A percentile compares a stretch with the other conserved stretches of the same genome.
Conservation (phyloP, 2,113 vertebrate genomes). For the Cinclus mexicanus region DNA sequence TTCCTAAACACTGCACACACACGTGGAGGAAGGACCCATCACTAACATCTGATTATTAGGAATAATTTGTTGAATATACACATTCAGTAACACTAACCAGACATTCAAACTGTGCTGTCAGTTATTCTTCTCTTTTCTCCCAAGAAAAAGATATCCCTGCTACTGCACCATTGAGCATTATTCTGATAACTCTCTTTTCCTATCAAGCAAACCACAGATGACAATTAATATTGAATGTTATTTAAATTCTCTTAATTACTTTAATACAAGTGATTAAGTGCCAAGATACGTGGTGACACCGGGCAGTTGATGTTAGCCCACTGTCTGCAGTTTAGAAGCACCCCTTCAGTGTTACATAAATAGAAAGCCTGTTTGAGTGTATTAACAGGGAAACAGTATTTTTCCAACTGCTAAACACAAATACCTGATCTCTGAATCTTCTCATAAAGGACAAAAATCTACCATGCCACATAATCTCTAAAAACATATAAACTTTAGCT, state of each 20-base stretch:
- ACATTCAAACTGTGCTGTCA: background rate
- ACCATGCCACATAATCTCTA: conserved; percentile 75
- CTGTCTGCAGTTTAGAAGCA: background rate
- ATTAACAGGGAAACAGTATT: conserved; percentile 41
- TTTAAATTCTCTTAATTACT: conserved; percentile 60
- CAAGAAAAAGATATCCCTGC: background rate
- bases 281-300: background rate
- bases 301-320: conserved; percentile 17
- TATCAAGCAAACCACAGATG: background rate
- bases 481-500: conserved; percentile 82
- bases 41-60: background rate
- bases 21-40: background rate
- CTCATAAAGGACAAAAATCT: conserved; percentile 76
- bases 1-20: background rate
- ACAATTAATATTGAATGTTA: conserved; percentile 28
- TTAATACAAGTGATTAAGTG: conserved; percentile 48
- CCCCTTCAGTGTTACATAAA: background rate
- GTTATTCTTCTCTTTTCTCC: background rate
- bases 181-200: background rate
- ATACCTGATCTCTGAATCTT: conserved; percentile 78
- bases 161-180: background rate
- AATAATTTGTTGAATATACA: conserved; percentile 3
- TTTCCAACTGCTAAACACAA: conserved; percentile 65
- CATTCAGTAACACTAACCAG: background rate
- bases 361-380: background rate